phyloP scores from a whole-genome alignment of 2,888 invertebrate species.

The Nudaria mundana region DNA sequence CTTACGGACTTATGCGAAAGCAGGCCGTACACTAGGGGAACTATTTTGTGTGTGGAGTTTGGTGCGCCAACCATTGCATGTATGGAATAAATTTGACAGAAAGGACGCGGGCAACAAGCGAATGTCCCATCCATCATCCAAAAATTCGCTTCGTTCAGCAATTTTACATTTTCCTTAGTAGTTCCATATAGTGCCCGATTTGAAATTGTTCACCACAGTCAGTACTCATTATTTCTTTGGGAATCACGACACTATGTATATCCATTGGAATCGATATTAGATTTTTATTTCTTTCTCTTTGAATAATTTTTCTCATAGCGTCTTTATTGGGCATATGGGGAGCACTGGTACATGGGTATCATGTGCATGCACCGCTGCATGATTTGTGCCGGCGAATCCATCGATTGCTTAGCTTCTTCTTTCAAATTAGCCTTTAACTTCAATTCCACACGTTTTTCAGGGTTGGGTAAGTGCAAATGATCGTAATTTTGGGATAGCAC shows the following conservation, averaged over 20 bases:
- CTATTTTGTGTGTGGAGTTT: slow-evolving; percentile 4
- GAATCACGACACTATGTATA: slow-evolving; percentile 1
- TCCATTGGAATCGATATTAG: slow-evolving; percentile 5
- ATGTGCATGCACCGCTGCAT: neutral
- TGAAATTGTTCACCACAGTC: neutral
- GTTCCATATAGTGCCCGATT: neutral
- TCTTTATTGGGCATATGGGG: slow-evolving; percentile 8
- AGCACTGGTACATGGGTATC: slow-evolving; percentile 6
- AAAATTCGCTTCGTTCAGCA: neutral
- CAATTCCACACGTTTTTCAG: slow-evolving; percentile 2
- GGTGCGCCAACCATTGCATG: slow-evolving; percentile 4
- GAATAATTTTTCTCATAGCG: slow-evolving; percentile 8
- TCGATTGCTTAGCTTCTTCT: slow-evolving; percentile 4
- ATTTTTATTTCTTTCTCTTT: slow-evolving; percentile 8
- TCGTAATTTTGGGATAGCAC: slow-evolving; percentile 1
- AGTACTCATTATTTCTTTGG: neutral
- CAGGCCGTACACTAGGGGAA: slow-evolving; percentile 3
- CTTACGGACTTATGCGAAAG: slow-evolving; percentile 6
- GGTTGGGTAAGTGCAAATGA: slow-evolving; percentile 4
- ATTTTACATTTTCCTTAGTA: neutral
- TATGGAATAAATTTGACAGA: slow-evolving; percentile 1
- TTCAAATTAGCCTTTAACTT: slow-evolving; percentile 4
- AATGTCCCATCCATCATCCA: slow-evolving; percentile 7
- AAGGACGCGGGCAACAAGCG: neutral
- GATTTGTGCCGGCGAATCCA: neutral